These are phyloP conservation scores for Seriola quinqueradiata DNA, from an alignment of 2,113 vertebrate genomes.

Conservation along the genomic window DNA sequence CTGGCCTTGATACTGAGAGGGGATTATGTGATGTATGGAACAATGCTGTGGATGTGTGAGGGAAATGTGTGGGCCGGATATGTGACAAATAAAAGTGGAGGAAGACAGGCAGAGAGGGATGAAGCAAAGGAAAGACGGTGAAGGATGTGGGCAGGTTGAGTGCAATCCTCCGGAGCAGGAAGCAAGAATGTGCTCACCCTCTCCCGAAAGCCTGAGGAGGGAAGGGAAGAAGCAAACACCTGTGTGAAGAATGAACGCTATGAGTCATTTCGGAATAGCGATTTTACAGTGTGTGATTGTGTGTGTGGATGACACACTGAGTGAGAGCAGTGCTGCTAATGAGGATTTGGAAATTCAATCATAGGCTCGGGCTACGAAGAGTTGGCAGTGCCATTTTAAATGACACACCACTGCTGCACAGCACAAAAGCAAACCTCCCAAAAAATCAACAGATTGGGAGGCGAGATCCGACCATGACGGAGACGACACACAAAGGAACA, in stretches of 20 bases:
- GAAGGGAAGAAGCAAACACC: constrained; percentile 65
- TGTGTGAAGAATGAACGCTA: constrained; percentile 61
- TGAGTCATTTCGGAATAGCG: constrained; percentile 65
- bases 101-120: constrained; percentile 62
- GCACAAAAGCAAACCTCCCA: constrained; percentile 52
- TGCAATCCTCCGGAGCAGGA: constrained; percentile 56
- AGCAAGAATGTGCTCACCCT: constrained; percentile 59
- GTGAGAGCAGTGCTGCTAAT: constrained; percentile 64
- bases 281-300: constrained; percentile 60
- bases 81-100: constrained; percentile 75
- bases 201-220: constrained; percentile 58
- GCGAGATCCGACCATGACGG: constrained; percentile 38
- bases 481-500: constrained; percentile 41
- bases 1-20: constrained; percentile 21
- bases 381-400: constrained; percentile 62
- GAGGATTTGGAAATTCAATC: constrained; percentile 66
- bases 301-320: constrained; percentile 45
- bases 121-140: constrained; percentile 57
- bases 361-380: constrained; percentile 28
- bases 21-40: constrained; percentile 43
- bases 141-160: constrained; percentile 69
- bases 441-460: constrained; percentile 44
- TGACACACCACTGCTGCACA: constrained; percentile 50
- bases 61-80: constrained; percentile 63
- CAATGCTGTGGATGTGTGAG: constrained; percentile 47